Base-by-base conservation (phyloP, 2,888 invertebrate species). In the Stenotaenia linearis region DNA sequence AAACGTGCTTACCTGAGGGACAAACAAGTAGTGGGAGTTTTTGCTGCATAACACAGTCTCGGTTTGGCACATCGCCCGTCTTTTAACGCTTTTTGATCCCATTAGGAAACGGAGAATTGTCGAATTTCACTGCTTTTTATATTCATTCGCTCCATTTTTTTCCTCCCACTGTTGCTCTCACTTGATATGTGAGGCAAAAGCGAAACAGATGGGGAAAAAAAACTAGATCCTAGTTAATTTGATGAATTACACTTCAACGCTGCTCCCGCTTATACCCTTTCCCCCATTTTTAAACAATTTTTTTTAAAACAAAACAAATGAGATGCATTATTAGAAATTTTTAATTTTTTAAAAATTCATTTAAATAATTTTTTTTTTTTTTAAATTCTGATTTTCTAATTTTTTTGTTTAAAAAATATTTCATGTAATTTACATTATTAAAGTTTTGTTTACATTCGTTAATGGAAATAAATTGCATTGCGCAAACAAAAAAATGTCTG, bases 1-100 rank as follows among this genome's bases (percentile, higher is more conserved):
- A n/a, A 61, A 61, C 61, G 7, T 61, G 61, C 25, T 61, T 61
- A 61, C 61, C 61, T 61, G 61, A 61, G 61, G 61, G 61, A 61
- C 61, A 61, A 61, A 61, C 61, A 61, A 61, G 25, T 61, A n/a
- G 25, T 9, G 61, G 25, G 61, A 4, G 10, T 61, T 61, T 61
- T 23, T 61, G 25, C 23, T 5, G 3, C 45, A 12, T 15, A 45
- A 45, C 45, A 12, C 18, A 12, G 61, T 25, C 61, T 61, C 9
- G 61, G 61, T 61, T 61, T 61, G 61, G 61, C 61, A 61, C 23
- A 9, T 23, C 61, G 61, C 61, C 56, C 61, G 61, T 61, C 61
- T 61, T 61, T 25, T 25, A 61, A 61, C 25, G 61, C 3, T 61
- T 61, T 61, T 61, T 61, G 61, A 61, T 61, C 61, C 61, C 61